Evolutionary conservation across 1,140 invertebrate species (phyloP), one percentile per base, ranked within the genome.

Genomic region (Mylabris phalerata): DNA sequence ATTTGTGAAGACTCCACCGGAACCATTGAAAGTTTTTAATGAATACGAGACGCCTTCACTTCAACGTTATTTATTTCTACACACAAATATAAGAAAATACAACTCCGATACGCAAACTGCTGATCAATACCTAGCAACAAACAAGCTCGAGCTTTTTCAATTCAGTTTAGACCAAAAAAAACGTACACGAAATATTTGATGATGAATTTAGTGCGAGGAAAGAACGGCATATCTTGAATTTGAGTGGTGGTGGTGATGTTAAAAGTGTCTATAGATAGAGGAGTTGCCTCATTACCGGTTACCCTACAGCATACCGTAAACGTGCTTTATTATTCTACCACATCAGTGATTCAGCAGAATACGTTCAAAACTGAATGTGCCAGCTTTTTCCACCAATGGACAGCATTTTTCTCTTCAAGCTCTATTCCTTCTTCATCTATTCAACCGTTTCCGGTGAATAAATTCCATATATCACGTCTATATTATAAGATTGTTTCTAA

Each of bases 261-360:
- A 44, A 59, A 59, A 58, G 57, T 60, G 57, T 60, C 52, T 57
- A 64, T 60, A 64, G 62, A 64, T 64, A 64, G 55, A 24, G 51
- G 32, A 32, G 32, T 32, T 43, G 58, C 55, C 62, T 64, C 62
- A 64, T 64, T 64, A 64, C 62, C 62, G 62, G 59, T 56, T 61
- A 62, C 51, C 60, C 52, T 47, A 49, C 32, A 59, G 60, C 57
- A 47, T 32, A 32, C 41, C 43, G 55, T 57, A 64, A 64, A 64
- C 62, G 62, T 64, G 62, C 62, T 62, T 61, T 64, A 64, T 64
- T 64, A 64, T 64, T 64, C 60, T 48, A 44, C 54, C 59, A 64
- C 62, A 64, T 64, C 62, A 64, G 60, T 61, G 62, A 64, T 59
- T 64, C 62, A 64, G 62, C 62, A 64, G 59, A 64, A 64, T 61